Evolutionary conservation across 2,888 invertebrate genomes (phyloP), one percentile per base, ranked within the genome.

Genomic region (Xestia rhomboidea): DNA sequence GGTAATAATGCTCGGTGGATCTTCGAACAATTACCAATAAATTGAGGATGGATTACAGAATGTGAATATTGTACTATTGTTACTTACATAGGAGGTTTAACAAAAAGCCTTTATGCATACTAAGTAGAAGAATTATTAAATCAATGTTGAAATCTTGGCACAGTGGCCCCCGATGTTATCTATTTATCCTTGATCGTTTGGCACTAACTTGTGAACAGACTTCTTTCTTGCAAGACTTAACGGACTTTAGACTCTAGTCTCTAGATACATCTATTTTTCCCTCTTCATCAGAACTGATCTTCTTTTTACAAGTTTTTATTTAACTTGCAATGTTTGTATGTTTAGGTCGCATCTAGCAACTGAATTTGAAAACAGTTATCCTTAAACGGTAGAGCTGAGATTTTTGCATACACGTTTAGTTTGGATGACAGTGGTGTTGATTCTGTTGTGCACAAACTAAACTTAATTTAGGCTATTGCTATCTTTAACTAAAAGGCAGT

Each of bases 141-240:
- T 72, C 74, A 82, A 73, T 83, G 86, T 85, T 24, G 86, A 83
- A 84, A 84, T 79, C 83, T 84, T 84, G 83, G 83, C 86, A 86
- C 72, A 60, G 64, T 66, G 64, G 63, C 46, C 60, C 21, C 68
- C 24, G 57, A 85, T 72, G 68, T 54, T 78, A 83, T n/a, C 83
- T 70, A 76, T 85, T 82, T 44, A 85, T 82, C 82, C 82, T 85
- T 69, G 68, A 72, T 81, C 21, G 62, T 82, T 85, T 82, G 82
- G 85, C 82, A 85, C 71, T n/a, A 44, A 27, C 27, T 10, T 57
- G 54, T 80, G 67, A 49, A 69, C 21, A 38, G 46, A 13, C 15
- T 71, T 78, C 38, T 79, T 71, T 78, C 38, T 79, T 79, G 57
- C n/a, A 57, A 49, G 62, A 77, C 21, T 21, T 30, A 54, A 57